These are phyloP conservation scores for Bambusicola thoracicus DNA, from an alignment of 2,113 vertebrate genomes.

Conservation along the genomic window DNA sequence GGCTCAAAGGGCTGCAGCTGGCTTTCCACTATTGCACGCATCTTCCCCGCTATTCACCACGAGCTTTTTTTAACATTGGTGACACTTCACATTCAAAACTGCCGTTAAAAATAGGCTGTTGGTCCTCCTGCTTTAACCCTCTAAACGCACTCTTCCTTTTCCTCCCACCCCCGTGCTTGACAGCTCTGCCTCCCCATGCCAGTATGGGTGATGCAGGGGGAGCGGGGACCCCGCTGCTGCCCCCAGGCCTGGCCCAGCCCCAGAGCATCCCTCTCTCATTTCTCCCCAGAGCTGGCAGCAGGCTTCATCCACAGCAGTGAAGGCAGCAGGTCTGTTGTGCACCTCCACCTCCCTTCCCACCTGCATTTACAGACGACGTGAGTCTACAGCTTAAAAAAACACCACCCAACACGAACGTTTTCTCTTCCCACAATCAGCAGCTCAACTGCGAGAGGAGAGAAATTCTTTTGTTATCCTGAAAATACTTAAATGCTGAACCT, in stretches of 20 bases:
- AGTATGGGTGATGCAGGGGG: background rate
- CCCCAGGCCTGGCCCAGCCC: background rate
- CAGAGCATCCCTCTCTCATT: background rate
- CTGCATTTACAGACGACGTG: background rate
- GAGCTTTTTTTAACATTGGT: constrained; percentile 65
- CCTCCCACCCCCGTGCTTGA: fast-evolving
- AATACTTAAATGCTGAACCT: constrained; percentile 18
- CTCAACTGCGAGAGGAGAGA: background rate
- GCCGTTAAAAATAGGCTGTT: constrained; percentile 45
- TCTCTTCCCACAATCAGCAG: constrained; percentile 9
- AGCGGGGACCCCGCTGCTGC: background rate
- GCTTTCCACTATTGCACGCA: constrained; percentile 12
- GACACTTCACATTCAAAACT: constrained; percentile 65
- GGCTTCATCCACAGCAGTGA: background rate
- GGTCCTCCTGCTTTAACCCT: constrained; percentile 47
- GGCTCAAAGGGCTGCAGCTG: constrained; percentile 61
- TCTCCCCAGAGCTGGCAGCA: background rate
- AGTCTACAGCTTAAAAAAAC: background rate
- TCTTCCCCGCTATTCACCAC: constrained; percentile 50
- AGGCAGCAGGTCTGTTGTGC: background rate
- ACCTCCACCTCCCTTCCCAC: background rate
- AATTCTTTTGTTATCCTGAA: constrained; percentile 52
- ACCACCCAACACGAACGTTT: background rate
- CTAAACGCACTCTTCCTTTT: background rate
- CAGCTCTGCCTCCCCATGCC: background rate